These are phyloP conservation scores for Leptobrachium leishanense DNA, from an alignment of 2,113 vertebrate species.

Conservation along the genomic window DNA sequence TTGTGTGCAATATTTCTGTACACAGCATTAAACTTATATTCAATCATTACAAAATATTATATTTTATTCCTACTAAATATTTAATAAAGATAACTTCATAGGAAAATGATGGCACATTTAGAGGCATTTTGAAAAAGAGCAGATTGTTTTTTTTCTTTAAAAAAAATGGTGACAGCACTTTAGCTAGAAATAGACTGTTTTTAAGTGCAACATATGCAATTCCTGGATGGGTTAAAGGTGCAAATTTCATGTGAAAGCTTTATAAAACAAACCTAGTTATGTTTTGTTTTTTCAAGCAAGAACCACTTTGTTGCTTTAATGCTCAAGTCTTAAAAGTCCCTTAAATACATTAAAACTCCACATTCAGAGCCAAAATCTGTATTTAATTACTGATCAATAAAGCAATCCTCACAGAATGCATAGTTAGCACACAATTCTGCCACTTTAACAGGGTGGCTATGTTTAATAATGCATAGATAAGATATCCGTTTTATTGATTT, in stretches of 20 bases:
- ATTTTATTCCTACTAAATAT: too few species aligned
- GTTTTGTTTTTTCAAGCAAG: constrained; percentile 17
- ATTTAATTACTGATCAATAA: constrained; percentile 32
- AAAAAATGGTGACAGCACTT: neutral
- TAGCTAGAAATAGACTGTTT: neutral
- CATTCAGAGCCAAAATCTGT: constrained; percentile 21
- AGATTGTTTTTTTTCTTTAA: neutral
- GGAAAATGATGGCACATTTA: neutral
- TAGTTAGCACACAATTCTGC: constrained; percentile 11
- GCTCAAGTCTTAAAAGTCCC: constrained; percentile 21
- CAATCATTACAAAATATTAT: too few species aligned
- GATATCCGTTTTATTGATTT: constrained; percentile 12
- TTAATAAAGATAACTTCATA: too few species aligned
- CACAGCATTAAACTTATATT: too few species aligned
- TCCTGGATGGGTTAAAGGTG: constrained; percentile 1
- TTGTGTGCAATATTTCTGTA: too few species aligned
- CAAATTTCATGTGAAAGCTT: constrained; percentile 39
- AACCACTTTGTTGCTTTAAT: constrained; percentile 6
- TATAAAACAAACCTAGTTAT: constrained; percentile 25
- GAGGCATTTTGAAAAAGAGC: constrained; percentile 1
- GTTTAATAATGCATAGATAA: neutral
- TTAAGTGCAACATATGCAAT: constrained; percentile 7
- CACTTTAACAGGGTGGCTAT: neutral
- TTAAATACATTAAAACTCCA: constrained; percentile 4
- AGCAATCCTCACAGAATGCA: neutral